Evolutionary conservation across 2,888 invertebrate genomes (phyloP).

Genomic region (Ptilodon capucinus): DNA sequence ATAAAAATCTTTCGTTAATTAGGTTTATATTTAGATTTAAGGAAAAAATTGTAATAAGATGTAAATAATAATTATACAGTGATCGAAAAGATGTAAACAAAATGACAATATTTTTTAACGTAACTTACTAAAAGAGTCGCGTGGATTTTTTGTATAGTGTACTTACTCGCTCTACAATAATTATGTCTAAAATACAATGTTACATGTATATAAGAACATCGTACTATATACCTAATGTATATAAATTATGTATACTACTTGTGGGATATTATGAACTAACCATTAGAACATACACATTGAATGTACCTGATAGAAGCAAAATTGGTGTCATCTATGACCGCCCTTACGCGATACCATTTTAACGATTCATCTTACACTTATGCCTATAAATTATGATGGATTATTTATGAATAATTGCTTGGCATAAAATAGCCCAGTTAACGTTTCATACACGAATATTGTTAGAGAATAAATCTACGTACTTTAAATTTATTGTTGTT

Average conservation of each 20-base stretch:
- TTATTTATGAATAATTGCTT: conserved; percentile 35
- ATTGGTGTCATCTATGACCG: conserved; percentile 5
- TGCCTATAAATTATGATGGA: conserved; percentile 15
- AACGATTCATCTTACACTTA: conserved; percentile 22
- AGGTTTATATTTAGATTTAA: conserved; percentile 70
- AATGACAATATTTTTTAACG: conserved; percentile 35
- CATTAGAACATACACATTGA: conserved; percentile 37
- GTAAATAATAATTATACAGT: conserved; percentile 69
- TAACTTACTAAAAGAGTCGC: conserved; percentile 22
- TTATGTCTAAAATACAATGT: too few relatives aligned
- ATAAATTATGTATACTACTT: conserved; percentile 2
- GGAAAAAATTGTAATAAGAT: conserved; percentile 65
- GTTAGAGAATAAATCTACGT: conserved; percentile 51
- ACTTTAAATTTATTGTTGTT: conserved; percentile 34
- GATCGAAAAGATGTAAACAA: conserved; percentile 34
- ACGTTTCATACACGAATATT: conserved; percentile 45
- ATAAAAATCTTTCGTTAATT: conserved; percentile 72
- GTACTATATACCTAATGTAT: background rate
- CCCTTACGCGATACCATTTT: background rate
- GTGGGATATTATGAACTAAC: conserved; percentile 18
- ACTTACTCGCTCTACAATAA: too few relatives aligned
- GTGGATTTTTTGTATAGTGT: conserved; percentile 5
- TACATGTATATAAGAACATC: background rate
- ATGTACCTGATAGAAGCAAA: conserved; percentile 43
- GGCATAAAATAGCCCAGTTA: conserved; percentile 31